Conservation (phyloP, 2,888 invertebrate genomes). For the Ormyrus thymus region DNA sequence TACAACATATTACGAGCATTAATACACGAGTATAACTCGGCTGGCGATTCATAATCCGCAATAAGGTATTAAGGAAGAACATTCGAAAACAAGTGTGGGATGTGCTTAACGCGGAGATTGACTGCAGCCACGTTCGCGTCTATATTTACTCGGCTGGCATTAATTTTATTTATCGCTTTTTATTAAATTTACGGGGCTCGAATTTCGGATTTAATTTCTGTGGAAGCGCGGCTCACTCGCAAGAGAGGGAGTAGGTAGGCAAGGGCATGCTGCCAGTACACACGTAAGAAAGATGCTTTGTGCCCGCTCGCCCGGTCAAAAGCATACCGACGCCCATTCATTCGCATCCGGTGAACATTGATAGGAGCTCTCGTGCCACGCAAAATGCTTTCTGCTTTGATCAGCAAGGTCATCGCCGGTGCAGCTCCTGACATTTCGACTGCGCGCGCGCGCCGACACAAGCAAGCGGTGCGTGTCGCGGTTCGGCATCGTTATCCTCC, state of each 20-base stretch:
- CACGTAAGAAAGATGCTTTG: slow-evolving; percentile 62
- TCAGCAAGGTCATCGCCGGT: slow-evolving; percentile 59
- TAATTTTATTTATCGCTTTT: neutral
- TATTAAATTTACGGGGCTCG: neutral
- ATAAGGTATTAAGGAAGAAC: slow-evolving; percentile 57
- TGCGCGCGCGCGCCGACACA: neutral
- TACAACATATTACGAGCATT: slow-evolving; percentile 72
- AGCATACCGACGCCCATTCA: slow-evolving; percentile 63
- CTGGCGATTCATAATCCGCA: slow-evolving; percentile 69
- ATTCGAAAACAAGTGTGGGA: slow-evolving; percentile 57
- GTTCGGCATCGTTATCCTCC: slow-evolving; percentile 43
- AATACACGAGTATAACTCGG: slow-evolving; percentile 69
- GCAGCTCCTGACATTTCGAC: slow-evolving; percentile 34
- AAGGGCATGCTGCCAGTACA: too few species aligned
- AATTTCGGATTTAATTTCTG: slow-evolving; percentile 17
- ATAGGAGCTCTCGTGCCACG: slow-evolving; percentile 57
- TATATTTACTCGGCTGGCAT: neutral
- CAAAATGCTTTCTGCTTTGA: slow-evolving; percentile 57
- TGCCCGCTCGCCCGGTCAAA: slow-evolving; percentile 59
- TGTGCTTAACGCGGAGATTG: slow-evolving; percentile 6
- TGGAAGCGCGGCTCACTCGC: neutral
- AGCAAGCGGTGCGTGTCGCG: slow-evolving; percentile 29
- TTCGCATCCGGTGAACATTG: slow-evolving; percentile 65
- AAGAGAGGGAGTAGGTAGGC: too few species aligned
- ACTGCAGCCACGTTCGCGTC: slow-evolving; percentile 8